Evolutionary conservation across 2,888 invertebrate genomes (phyloP).

Genomic region (Gymnocheta viridis): DNA sequence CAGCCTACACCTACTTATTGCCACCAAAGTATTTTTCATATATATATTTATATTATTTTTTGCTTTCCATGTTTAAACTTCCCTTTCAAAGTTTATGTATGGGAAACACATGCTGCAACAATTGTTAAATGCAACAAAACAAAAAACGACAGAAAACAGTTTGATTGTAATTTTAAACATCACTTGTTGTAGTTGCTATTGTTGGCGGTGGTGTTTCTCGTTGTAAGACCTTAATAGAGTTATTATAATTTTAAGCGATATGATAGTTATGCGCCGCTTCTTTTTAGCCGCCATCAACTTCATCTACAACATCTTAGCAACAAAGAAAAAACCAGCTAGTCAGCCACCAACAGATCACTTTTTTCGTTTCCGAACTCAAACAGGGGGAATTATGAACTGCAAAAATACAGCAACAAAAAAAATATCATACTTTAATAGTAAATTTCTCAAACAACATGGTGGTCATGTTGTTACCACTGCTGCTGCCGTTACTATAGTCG

Average conservation of each 20-base stretch:
- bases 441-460: conserved; percentile 68
- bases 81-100: conserved; percentile 54
- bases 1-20: conserved; percentile 67
- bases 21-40: conserved; percentile 55
- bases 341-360: conserved; percentile 57
- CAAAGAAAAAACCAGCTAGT: conserved; percentile 26
- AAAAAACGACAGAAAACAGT: conserved; percentile 18
- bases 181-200: conserved; percentile 56
- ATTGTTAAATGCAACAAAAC: conserved; percentile 53
- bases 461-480: conserved; percentile 66
- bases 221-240: conserved; percentile 76
- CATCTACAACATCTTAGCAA: conserved; percentile 51
- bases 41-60: neutral
- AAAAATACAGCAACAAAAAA: conserved; percentile 33
- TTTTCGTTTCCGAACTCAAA: conserved; percentile 7
- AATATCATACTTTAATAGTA: conserved; percentile 29
- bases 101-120: conserved; percentile 67
- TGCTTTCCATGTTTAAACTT: conserved; percentile 25
- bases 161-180: conserved; percentile 66
- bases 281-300: conserved; percentile 58
- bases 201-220: conserved; percentile 53
- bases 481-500: conserved; percentile 40
- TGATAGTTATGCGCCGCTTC: conserved; percentile 73
- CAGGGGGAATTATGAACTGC: conserved; percentile 43
- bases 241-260: conserved; percentile 81